Base-by-base conservation (phyloP, 2,888 invertebrate species). In the Philopedon plagiatum region DNA sequence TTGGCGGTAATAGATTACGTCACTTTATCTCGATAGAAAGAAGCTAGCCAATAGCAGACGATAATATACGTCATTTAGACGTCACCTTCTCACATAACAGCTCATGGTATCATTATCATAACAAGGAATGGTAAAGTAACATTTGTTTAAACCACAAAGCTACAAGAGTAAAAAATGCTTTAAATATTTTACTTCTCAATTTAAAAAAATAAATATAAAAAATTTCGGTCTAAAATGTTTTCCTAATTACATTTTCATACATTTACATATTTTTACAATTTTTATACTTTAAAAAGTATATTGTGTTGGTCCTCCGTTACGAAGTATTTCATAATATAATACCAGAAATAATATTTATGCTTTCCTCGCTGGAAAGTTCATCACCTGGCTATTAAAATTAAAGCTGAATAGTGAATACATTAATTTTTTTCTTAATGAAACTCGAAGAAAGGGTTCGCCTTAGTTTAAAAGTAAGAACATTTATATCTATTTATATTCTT, bases 201-300 rank as follows among this genome's bases (percentile, higher is more conserved):
- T 44, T 44, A 11, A 44, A 8, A 18, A 44, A 26, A 44, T 44
- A 37, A 46, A 61, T 26, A 32, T 2, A 44, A 61, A 51, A 21
- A 49, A 46, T 34, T 34, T 19, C 19, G 41, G 49, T 49, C 11
- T 63, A 34, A 34, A 63, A 49, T 63, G 63, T 63, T 63, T 37
- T 37, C 39, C 63, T 54, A 63, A 51, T 63, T 63, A 34, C 21
- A 63, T 63, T 63, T 51, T 63, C 62, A 62, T 62, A 39, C n/a
- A 63, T 63, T 63, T 63, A 63, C 62, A 62, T 62, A 62, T 62
- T 62, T 62, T 46, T 44, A 13, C 61, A 15, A 26, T 61, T 61
- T 46, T 46, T 29, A 26, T 61, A 44, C 26, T 61, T 61, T 61
- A 39, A 8, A 61, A 23, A 41, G 44, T 44, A 61, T 34, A 61